phyloP scores from a whole-genome alignment of 1,140 invertebrate species.

The Brachystomella parvula region DNA sequence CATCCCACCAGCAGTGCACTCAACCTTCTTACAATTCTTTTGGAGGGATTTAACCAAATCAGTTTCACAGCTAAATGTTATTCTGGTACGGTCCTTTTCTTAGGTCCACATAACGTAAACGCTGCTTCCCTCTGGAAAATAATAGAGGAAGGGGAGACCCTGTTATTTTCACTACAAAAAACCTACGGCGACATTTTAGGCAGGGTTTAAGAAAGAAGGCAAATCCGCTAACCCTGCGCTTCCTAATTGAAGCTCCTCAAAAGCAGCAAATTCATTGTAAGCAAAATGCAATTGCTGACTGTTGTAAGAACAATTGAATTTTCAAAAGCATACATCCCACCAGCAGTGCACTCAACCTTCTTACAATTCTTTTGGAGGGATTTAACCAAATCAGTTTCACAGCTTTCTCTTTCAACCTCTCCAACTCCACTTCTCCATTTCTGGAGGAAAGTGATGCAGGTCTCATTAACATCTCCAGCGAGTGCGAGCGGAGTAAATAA shows the following conservation, averaged over 20 bases:
- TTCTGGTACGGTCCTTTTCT: too few relatives aligned
- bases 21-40: background rate
- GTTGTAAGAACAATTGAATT: slow-evolving; percentile 15
- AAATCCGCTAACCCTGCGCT: too few relatives aligned
- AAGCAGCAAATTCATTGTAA: slow-evolving; percentile 4
- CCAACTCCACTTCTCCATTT: background rate
- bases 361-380: background rate
- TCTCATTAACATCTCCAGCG: slow-evolving; percentile 11
- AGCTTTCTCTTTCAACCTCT: background rate
- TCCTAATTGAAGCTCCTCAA: background rate
- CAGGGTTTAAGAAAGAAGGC: too few relatives aligned
- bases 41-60: too few relatives aligned
- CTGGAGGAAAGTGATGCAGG: background rate
- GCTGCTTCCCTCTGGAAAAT: too few relatives aligned
- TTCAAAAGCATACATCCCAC: slow-evolving; percentile 18
- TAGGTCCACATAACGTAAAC: too few relatives aligned
- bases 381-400: background rate
- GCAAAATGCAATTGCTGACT: slow-evolving; percentile 11
- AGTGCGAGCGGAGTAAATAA: slow-evolving; percentile 4
- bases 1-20: slow-evolving; percentile 13
- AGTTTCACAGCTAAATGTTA: too few relatives aligned
- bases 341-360: slow-evolving; percentile 16
- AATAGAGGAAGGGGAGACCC: too few relatives aligned
- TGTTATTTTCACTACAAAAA: too few relatives aligned
- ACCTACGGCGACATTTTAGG: too few relatives aligned